Evolutionary conservation across 2,888 invertebrate genomes (phyloP).

Genomic region (Mylabris sibirica): DNA sequence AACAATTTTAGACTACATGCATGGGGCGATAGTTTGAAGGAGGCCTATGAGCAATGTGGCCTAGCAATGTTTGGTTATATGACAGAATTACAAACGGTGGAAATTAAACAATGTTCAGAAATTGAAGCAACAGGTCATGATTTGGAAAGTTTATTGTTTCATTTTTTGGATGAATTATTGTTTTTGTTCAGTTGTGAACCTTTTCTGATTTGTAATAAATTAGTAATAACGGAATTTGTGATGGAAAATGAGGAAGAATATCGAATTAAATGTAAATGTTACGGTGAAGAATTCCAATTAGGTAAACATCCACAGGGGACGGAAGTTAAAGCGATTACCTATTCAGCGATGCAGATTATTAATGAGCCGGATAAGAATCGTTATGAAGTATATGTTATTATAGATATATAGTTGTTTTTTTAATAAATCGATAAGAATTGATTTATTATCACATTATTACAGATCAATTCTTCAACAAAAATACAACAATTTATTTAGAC

Average conservation of each 20-base stretch:
- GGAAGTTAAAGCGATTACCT: slow-evolving; percentile 99
- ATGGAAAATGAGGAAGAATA: slow-evolving; percentile 70
- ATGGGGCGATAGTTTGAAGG: slow-evolving; percentile 87
- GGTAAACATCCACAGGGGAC: slow-evolving; percentile 96
- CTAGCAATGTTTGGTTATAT: slow-evolving; percentile 98
- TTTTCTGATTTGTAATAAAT: slow-evolving; percentile 83
- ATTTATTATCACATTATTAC: slow-evolving; percentile 10
- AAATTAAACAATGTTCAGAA: slow-evolving; percentile 78
- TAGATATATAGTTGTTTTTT: slow-evolving; percentile 82
- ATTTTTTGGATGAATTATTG: slow-evolving; percentile 93
- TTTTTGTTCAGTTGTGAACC: slow-evolving; percentile 94
- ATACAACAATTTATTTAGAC: not conserved
- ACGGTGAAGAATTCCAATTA: slow-evolving; percentile 93
- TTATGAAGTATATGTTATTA: slow-evolving; percentile 94
- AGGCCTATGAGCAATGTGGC: slow-evolving; percentile 94
- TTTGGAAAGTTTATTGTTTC: slow-evolving; percentile 84
- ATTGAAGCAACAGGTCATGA: slow-evolving; percentile 92
- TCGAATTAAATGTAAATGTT: slow-evolving; percentile 79
- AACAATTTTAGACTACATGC: slow-evolving; percentile 76
- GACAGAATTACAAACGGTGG: slow-evolving; percentile 88
- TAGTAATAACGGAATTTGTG: slow-evolving; percentile 88
- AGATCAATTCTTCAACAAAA: not conserved
- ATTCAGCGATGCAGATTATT: slow-evolving; percentile 97
- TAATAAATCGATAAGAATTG: not conserved
- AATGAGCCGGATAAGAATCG: slow-evolving; percentile 73